phyloP scores from a whole-genome alignment of 2,113 vertebrate genomes.

The Tenebrosternarchus preto region DNA sequence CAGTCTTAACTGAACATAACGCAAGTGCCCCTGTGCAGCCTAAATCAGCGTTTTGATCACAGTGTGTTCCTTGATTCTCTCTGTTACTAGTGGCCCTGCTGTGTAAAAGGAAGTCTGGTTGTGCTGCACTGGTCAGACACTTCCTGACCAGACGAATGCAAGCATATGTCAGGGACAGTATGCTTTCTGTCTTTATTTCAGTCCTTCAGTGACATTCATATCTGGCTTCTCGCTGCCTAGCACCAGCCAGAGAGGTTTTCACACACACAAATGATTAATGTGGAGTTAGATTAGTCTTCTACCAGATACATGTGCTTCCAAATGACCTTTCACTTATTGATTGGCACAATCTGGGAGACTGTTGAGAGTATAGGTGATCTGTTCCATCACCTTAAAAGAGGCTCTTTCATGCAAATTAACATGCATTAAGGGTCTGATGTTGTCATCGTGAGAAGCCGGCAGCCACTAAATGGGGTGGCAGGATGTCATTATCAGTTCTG shows the following conservation, averaged over 20 bases:
- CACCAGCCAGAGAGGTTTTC: neutral
- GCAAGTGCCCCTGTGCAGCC: neutral
- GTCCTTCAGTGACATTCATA: neutral
- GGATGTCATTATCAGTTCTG: neutral
- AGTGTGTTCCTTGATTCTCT: neutral
- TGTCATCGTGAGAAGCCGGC: neutral
- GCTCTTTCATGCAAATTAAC: slow-evolving; percentile 3
- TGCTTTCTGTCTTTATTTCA: too few relatives aligned
- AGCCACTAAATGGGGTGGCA: neutral
- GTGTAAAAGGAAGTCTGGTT: too few relatives aligned
- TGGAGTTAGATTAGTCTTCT: neutral
- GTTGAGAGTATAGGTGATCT: neutral
- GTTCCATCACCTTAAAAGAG: neutral
- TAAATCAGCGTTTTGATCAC: slow-evolving; percentile 15
- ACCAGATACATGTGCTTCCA: neutral
- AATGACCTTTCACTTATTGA: neutral
- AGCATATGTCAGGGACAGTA: too few relatives aligned
- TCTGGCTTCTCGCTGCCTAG: slow-evolving; percentile 4
- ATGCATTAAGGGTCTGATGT: neutral
- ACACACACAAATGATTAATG: slow-evolving; percentile 3
- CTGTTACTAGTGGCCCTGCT: too few relatives aligned
- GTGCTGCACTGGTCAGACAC: too few relatives aligned
- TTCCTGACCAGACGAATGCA: too few relatives aligned
- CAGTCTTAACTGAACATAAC: too few relatives aligned
- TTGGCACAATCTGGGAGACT: neutral